These are phyloP conservation scores for Eptesicus fuscus DNA, from an alignment of 2,113 vertebrate species.

Conservation along the genomic window DNA sequence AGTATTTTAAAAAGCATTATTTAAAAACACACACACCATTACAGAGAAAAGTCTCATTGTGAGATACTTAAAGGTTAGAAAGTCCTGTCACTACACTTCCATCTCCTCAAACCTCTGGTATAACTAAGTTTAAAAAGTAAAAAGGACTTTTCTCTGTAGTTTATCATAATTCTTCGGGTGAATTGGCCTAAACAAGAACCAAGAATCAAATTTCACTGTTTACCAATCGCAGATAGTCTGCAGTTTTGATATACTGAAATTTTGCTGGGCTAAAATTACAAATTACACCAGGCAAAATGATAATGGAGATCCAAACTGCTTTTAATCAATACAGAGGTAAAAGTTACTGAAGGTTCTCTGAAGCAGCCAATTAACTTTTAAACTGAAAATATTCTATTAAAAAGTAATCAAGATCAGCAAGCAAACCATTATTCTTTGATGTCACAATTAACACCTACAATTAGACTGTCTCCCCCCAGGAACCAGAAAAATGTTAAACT, in stretches of 20 bases:
- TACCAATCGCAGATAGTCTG: not conserved
- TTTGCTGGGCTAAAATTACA: not conserved
- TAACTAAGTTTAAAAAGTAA: constrained; percentile 6
- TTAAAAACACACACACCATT: not conserved
- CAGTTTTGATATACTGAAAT: not conserved
- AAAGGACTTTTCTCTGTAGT: not conserved
- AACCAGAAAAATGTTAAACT: not conserved
- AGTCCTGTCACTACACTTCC: not conserved
- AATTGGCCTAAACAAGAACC: not conserved
- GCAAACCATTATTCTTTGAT: not conserved
- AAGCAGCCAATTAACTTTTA: not conserved
- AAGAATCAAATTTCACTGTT: not conserved
- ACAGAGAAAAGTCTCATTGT: not conserved
- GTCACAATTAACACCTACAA: not conserved
- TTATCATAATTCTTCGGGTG: not conserved
- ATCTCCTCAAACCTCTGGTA: not conserved
- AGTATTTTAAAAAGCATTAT: not conserved
- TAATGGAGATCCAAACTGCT: not conserved
- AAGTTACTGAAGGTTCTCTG: not conserved
- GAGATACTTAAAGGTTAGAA: not conserved
- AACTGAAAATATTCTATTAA: not conserved
- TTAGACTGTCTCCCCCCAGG: not conserved
- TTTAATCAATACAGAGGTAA: not conserved
- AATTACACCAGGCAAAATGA: too few species aligned
- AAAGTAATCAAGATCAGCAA: not conserved